Percentiles rank a stretch among this genome's conserved stretches.
These are phyloP conservation scores for Cheiracanthium punctorium DNA, from an alignment of 2,888 invertebrate genomes.

Conservation along the genomic window DNA sequence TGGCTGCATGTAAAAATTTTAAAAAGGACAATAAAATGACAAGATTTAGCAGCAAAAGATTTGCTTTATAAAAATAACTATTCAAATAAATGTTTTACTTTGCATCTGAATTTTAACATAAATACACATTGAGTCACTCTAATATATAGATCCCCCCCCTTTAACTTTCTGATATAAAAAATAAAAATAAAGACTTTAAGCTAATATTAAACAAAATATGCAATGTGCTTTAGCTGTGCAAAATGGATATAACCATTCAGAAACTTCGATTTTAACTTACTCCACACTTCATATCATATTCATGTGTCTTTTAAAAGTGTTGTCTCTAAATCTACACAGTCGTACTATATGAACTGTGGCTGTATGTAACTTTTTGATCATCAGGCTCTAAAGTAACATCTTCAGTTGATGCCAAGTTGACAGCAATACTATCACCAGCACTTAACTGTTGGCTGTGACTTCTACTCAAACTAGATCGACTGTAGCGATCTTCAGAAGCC, in stretches of 20 bases:
- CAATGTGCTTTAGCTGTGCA: neutral
- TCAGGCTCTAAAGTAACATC: constrained; percentile 72
- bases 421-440: constrained; percentile 65
- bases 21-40: too few species aligned
- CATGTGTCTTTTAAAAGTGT: neutral
- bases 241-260: neutral
- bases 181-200: neutral
- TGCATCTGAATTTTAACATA: too few species aligned
- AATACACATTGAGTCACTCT: too few species aligned
- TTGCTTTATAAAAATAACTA: too few species aligned
- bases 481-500: constrained; percentile 63
- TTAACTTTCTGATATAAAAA: neutral
- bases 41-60: too few species aligned
- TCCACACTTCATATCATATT: neutral
- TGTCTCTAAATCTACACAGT: constrained; percentile 62
- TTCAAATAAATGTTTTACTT: too few species aligned
- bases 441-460: constrained; percentile 62
- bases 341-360: constrained; percentile 72
- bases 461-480: constrained; percentile 49
- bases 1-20: too few species aligned
- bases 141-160: too few species aligned
- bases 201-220: neutral
- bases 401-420: constrained; percentile 72
- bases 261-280: neutral
- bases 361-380: constrained; percentile 72